Evolutionary conservation across 2,113 vertebrate genomes (phyloP).

Genomic region (Upupa epops): DNA sequence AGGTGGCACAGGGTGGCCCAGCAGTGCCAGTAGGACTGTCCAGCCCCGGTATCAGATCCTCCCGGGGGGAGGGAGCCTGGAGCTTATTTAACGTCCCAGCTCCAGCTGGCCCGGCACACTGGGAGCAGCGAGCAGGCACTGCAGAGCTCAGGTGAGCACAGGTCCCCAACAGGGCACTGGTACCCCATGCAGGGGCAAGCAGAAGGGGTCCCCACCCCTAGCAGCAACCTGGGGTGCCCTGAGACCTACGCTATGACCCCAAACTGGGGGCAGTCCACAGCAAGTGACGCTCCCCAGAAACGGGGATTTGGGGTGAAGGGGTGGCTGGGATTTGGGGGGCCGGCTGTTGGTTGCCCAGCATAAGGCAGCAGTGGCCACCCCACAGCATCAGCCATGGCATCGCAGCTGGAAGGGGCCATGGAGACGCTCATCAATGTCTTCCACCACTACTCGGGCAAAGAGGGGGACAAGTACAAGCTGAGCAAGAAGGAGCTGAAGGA

Average conservation of each 20-base stretch:
- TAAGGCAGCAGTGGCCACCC: not conserved
- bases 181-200: rapidly evolving
- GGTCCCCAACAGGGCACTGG: not conserved
- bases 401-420: conserved; percentile 82
- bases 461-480: conserved; percentile 91
- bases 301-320: not conserved
- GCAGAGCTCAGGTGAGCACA: conserved; percentile 8
- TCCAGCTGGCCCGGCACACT: not conserved
- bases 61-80: conserved; percentile 48
- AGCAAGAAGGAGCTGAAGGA: conserved; percentile 87
- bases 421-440: conserved; percentile 86
- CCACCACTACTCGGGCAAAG: conserved; percentile 87
- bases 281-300: not conserved
- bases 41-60: conserved; percentile 49
- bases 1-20: not conserved
- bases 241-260: not conserved
- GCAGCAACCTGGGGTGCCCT: not conserved
- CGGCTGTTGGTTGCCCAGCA: not conserved
- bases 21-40: conserved; percentile 5
- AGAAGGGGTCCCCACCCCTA: rapidly evolving
- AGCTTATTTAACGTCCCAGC: conserved; percentile 46
- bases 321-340: not conserved
- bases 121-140: not conserved
- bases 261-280: too few relatives aligned
- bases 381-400: conserved; percentile 69